phyloP scores from a whole-genome alignment of 2,113 vertebrate species.

The Platycercus adscitus region DNA sequence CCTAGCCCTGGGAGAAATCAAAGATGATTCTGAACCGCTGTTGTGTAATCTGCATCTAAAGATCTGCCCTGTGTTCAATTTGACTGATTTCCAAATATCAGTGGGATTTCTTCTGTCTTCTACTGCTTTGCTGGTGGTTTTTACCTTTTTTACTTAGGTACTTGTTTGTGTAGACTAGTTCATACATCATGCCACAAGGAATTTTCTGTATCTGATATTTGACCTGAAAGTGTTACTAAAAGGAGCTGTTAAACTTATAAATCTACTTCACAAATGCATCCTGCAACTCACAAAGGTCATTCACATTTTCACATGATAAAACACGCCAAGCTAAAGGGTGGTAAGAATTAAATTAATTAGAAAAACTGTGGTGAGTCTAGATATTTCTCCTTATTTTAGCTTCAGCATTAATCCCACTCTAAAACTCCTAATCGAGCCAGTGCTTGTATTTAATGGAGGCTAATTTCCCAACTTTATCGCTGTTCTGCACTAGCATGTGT shows the following conservation, averaged over 20 bases:
- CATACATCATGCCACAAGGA: not conserved
- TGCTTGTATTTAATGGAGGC: not conserved
- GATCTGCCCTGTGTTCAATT: not conserved
- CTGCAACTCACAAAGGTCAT: not conserved
- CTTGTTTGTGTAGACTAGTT: not conserved
- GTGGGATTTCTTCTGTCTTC: not conserved
- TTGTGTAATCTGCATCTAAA: not conserved
- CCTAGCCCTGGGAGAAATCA: not conserved
- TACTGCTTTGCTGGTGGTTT: not conserved
- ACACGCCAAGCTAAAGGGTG: fast-evolving
- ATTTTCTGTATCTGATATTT: not conserved
- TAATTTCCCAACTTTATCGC: not conserved
- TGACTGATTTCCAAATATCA: not conserved
- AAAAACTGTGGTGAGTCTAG: not conserved
- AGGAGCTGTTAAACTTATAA: not conserved
- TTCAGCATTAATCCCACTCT: not conserved
- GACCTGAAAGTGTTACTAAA: not conserved
- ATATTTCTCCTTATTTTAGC: not conserved
- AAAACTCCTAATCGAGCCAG: not conserved
- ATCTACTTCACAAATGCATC: not conserved
- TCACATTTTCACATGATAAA: fast-evolving
- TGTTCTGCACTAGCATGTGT: not conserved
- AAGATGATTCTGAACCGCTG: not conserved
- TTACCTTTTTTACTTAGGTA: not conserved
- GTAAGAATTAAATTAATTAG: not conserved